Evolutionary conservation across 2,113 vertebrate species (phyloP).

Genomic region (Myanophis thanlyinensis): DNA sequence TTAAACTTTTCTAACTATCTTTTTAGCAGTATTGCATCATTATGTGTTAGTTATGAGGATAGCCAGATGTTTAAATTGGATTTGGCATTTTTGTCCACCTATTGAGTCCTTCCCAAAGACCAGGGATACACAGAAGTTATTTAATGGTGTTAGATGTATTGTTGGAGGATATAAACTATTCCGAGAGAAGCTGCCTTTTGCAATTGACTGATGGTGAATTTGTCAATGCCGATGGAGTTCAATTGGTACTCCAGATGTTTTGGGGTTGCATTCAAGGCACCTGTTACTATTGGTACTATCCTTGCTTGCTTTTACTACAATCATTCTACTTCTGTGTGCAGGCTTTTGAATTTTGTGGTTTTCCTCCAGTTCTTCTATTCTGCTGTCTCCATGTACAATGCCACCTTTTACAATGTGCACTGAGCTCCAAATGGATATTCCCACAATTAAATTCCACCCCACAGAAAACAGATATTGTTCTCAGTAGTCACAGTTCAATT

Average conservation of each 20-base stretch:
- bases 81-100: background rate
- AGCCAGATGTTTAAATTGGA: background rate
- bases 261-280: background rate
- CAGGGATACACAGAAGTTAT: background rate
- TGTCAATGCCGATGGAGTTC: background rate
- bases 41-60: background rate
- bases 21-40: background rate
- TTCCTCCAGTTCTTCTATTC: background rate
- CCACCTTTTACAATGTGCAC: background rate
- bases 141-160: background rate
- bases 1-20: background rate
- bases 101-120: background rate
- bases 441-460: background rate
- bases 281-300: background rate
- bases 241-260: background rate
- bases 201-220: background rate
- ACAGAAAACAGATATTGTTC: background rate
- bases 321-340: background rate
- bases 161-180: background rate
- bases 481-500: background rate
- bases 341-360: background rate
- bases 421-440: background rate
- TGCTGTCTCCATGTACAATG: background rate
- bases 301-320: background rate
- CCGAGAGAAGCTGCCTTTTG: background rate